Evolutionary conservation across 2,888 invertebrate genomes (phyloP).

Genomic region (Synanthedon formicaeformis): DNA sequence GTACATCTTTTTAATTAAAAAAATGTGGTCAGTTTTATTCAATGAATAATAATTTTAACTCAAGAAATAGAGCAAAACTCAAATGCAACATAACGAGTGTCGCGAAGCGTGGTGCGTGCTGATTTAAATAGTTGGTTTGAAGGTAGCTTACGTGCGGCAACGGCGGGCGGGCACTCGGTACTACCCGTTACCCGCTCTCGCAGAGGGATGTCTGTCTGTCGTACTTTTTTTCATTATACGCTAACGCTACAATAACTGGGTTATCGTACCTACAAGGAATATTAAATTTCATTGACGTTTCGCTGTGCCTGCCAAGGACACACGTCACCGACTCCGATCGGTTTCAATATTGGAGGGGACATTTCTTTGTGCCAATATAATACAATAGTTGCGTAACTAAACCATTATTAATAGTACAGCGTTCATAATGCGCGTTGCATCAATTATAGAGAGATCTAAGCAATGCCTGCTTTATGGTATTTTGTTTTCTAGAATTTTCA

Average conservation of each 20-base stretch:
- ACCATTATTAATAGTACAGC: slow-evolving; percentile 13
- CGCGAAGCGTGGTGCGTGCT: slow-evolving; percentile 32
- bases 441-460: no score
- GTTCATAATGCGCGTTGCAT: no score
- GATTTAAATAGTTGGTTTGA: slow-evolving; percentile 27
- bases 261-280: slow-evolving; percentile 57
- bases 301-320: slow-evolving; percentile 53
- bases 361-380: slow-evolving; percentile 23
- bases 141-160: slow-evolving; percentile 58
- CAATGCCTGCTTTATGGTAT: no score
- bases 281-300: slow-evolving; percentile 64
- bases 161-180: slow-evolving; percentile 53
- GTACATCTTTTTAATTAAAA: no score
- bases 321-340: slow-evolving; percentile 35
- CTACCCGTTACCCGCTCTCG: slow-evolving; percentile 41
- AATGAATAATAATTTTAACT: no score
- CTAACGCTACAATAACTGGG: slow-evolving; percentile 59
- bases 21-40: no score
- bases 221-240: slow-evolving; percentile 51
- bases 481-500: no score
- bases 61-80: no score
- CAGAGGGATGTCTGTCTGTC: slow-evolving; percentile 25
- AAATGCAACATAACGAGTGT: neutral
- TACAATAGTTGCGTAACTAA: slow-evolving; percentile 24
- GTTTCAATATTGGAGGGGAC: slow-evolving; percentile 33